Conservation (phyloP, 2,113 vertebrate species). For the Leptobrachium ailaonicum region DNA sequence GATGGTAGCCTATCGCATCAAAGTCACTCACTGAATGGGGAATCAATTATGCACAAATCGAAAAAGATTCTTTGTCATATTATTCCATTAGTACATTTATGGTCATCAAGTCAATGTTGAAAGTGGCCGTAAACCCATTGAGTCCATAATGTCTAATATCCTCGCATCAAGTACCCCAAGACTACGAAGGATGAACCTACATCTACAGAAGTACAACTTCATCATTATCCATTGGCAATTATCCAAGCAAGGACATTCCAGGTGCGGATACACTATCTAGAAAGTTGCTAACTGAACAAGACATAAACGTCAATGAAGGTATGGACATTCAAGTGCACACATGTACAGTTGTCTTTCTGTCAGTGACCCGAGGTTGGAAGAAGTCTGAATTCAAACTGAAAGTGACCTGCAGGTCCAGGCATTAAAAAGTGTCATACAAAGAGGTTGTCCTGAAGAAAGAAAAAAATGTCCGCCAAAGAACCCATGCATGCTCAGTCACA, state of each 20-base stretch:
- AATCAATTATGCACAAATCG: no score
- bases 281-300: background rate
- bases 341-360: background rate
- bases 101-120: no score
- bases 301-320: background rate
- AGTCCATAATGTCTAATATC: background rate
- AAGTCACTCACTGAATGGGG: no score
- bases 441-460: background rate
- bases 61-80: no score
- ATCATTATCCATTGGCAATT: background rate
- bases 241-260: background rate
- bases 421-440: background rate
- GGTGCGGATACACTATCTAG: background rate
- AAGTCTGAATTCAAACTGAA: background rate
- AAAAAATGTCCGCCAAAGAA: background rate
- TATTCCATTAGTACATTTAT: no score
- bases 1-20: no score
- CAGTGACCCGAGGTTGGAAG: background rate
- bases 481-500: no score
- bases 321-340: background rate
- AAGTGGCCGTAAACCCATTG: background rate
- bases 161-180: background rate
- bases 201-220: background rate
- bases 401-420: background rate
- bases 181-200: background rate